phyloP scores from a whole-genome alignment of 2,113 vertebrate genomes.

The Semnornis frantzii region DNA sequence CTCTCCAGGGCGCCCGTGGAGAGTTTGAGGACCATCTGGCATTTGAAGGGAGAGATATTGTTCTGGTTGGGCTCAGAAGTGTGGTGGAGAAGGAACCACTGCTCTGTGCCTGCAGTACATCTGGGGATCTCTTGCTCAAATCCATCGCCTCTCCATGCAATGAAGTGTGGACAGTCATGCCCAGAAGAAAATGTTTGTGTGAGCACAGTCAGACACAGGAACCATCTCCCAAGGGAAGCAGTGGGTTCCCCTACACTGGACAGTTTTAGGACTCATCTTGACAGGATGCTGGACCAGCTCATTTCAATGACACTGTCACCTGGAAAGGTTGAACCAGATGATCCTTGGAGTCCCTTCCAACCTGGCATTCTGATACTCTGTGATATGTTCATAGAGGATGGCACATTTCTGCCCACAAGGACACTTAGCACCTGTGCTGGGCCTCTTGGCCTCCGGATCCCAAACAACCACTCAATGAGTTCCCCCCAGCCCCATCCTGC shows the following conservation, averaged over 20 bases:
- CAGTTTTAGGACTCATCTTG: too few species aligned
- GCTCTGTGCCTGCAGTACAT: not conserved
- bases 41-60: not conserved
- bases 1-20: not conserved
- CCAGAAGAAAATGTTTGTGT: too few species aligned
- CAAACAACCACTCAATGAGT: not conserved
- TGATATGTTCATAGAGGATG: not conserved
- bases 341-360: too few species aligned
- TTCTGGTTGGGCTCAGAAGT: not conserved
- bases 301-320: too few species aligned
- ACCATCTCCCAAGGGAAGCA: too few species aligned
- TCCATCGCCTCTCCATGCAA: not conserved
- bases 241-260: too few species aligned
- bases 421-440: not conserved
- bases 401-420: fast-evolving
- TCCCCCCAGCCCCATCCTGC: not conserved
- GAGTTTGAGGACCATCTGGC: not conserved
- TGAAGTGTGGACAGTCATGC: not conserved
- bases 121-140: not conserved
- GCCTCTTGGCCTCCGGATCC: not conserved
- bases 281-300: too few species aligned
- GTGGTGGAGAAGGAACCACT: not conserved
- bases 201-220: too few species aligned
- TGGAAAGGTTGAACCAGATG: too few species aligned
- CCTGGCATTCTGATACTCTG: too few species aligned